phyloP scores from a whole-genome alignment of 2,113 vertebrate species.

The Colius striatus region DNA sequence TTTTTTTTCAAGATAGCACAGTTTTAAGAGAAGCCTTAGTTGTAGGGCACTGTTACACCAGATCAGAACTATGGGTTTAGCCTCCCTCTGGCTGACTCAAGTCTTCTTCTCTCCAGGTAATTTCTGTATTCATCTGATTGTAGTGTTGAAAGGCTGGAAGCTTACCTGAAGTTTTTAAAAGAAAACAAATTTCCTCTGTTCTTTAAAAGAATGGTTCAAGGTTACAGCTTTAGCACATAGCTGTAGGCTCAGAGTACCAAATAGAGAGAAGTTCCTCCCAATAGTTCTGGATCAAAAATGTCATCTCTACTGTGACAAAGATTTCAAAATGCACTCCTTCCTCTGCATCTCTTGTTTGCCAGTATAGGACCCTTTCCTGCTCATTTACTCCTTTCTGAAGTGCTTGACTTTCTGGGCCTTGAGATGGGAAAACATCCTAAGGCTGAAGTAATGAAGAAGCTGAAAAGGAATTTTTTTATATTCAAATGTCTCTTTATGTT shows the following conservation, averaged over 20 bases:
- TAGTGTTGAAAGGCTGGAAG: not conserved
- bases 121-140: not conserved
- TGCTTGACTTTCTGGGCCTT: not conserved
- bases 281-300: not conserved
- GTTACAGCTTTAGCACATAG: not conserved
- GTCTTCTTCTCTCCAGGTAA: not conserved
- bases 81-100: not conserved
- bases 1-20: not conserved
- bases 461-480: not conserved
- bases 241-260: not conserved
- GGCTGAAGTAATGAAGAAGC: not conserved
- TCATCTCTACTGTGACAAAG: not conserved
- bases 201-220: not conserved
- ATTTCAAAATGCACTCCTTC: not conserved
- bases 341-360: not conserved
- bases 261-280: not conserved
- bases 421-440: not conserved
- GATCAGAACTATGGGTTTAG: not conserved
- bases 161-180: not conserved
- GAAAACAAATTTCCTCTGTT: not conserved
- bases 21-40: not conserved
- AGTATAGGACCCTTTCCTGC: accelerated
- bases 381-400: not conserved
- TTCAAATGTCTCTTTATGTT: not conserved
- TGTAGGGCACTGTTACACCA: not conserved